Evolutionary conservation across 2,113 vertebrate species (phyloP), one percentile per base, ranked within the genome.

Genomic region (Axis porcinus): DNA sequence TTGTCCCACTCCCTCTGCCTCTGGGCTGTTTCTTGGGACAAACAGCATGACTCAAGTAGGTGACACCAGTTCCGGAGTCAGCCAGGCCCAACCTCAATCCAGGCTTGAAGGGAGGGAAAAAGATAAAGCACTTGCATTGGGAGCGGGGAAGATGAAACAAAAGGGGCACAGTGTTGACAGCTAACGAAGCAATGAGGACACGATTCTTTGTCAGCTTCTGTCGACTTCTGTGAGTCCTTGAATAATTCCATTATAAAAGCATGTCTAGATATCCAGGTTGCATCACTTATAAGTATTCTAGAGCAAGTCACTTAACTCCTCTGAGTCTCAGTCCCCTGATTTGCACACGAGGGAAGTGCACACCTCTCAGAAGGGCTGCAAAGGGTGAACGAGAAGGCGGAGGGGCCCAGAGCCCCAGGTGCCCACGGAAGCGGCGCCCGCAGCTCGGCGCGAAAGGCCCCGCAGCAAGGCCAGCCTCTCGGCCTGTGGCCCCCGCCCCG

Each of bases 341-440:
- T 82, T 55, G 25, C 16, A 55, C 45, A 40, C 45, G 16, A 82
- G 2, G 12, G 10, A 81, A 70, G 54, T 5, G 3, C 47, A 3
- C 5, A 36, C 2, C 47, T 87, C 36, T 13, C 3, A 52, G 36
- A 52, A 14, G 7, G 60, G 6, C 45, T 76, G 17, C 67, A 15
- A 9, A 79, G 43, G 15, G 27, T 4, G 47, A 43, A 30, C 23
- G 16, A 81, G 78, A 74, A 50, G 12, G 45, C 2, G 28, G 21
- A 74, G 19, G 55, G 93, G 3, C 57, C 36, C 5, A 28, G 21
- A 54, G 55, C 11, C n/a, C n/a, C n/a, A n/a, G n/a, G 2, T 33
- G 11, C 1, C 21, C 1, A 0, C 21, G 2, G 36, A 9, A 5
- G n/a, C 1, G 8, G n/a, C 0, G 17, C 67, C 5, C 33, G 6